Base-by-base conservation (phyloP, 1,140 invertebrate species). In the Tachypleus tridentatus region DNA sequence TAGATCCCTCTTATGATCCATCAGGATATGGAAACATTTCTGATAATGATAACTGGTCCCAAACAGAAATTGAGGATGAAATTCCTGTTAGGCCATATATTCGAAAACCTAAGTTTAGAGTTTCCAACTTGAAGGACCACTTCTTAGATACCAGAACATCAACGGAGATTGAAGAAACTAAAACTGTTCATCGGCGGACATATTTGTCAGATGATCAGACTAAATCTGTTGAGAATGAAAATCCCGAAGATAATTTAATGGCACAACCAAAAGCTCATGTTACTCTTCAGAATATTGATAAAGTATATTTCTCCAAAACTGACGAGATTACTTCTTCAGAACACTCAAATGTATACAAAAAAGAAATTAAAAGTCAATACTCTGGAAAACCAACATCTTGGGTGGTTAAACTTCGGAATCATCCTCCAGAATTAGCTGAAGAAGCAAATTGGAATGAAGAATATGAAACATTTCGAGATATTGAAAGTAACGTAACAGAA, bases 261-360 rank as follows among this genome's bases (percentile, higher is more conserved):
- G 29, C 29, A 29, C 29, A 29, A 29, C 59, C 53, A 8, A 70
- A 68, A 60, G 87, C 89, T 0, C 88, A 90, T 72, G 85, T 91
- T 56, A 89, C 86, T 0, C 87, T 86, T 0, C 90, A 93, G 74
- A 83, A 88, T 4, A 89, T 93, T 0, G 90, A 93, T 73, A 91
- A 93, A 72, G 84, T 91, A 1, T 92, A 88, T 76, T 77, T 91
- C 47, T 82, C 88, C 57, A 94, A 91, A 0, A 90, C 94, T n/a
- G 92, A 89, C 0, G 91, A 94, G 75, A 92, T 91, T 76, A 69
- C 70, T 61, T 71, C 89, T 0, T 88, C 91, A 67, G 91, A 94
- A 75, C 91, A 94, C 70, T 86, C 29, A 29, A 29, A 29, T 29
- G 29, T 29, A 29, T 29, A 29, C 29, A 29, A 29, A 29, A 29